phyloP scores from a whole-genome alignment of 2,113 vertebrate genomes.

The Aphelocoma coerulescens region DNA sequence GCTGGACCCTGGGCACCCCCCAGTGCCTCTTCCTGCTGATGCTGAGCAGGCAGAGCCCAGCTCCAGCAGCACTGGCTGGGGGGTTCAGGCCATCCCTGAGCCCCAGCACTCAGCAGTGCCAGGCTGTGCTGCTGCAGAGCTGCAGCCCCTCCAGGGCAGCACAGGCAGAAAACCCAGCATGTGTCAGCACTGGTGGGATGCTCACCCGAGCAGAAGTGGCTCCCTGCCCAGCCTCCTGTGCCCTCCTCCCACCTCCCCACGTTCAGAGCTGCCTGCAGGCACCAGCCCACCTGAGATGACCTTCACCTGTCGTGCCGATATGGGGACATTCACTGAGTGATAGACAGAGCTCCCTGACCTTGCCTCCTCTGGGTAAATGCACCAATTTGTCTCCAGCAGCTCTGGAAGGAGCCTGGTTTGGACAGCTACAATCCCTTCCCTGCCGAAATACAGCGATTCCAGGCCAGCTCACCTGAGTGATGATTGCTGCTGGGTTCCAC shows the following conservation, averaged over 20 bases:
- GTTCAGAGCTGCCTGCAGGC: background rate
- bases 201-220: background rate
- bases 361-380: background rate
- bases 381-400: background rate
- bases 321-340: fast-evolving
- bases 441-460: fast-evolving
- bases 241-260: background rate
- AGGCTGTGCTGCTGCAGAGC: background rate
- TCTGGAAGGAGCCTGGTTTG: background rate
- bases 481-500: background rate
- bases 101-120: background rate
- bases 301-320: fast-evolving
- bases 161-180: background rate
- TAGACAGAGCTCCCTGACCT: background rate
- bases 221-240: background rate
- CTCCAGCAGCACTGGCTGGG: background rate
- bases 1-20: background rate
- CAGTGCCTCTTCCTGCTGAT: background rate
- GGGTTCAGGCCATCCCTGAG: background rate
- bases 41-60: background rate
- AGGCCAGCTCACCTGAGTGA: background rate
- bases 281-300: background rate
- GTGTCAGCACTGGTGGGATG: background rate
- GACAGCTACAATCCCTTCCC: background rate
- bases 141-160: background rate